Conservation (phyloP, 2,797 vertebrate species). For the Pristis pectinata region DNA sequence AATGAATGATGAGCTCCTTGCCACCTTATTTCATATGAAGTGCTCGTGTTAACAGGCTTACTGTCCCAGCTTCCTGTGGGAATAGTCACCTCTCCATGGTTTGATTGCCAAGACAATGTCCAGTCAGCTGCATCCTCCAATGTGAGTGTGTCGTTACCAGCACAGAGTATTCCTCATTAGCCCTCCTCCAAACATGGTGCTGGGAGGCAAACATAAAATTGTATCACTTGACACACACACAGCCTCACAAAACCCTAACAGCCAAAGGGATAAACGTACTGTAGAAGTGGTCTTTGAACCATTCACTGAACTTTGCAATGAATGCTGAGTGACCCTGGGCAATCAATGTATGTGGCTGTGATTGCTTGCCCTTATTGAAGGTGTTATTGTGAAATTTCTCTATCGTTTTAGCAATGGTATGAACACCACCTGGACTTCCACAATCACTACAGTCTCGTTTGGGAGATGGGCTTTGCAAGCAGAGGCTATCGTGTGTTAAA, state of each 20-base stretch:
- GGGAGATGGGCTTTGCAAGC: neutral
- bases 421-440: neutral
- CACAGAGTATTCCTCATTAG: neutral
- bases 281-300: neutral
- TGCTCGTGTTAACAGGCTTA: neutral
- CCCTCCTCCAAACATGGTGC: neutral
- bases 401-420: neutral
- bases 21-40: neutral
- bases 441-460: neutral
- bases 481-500: neutral
- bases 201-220: neutral
- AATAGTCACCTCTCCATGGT: neutral
- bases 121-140: neutral
- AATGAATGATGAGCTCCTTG: neutral
- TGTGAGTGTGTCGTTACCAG: neutral
- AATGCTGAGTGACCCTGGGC: neutral
- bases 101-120: neutral
- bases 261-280: neutral
- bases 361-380: neutral
- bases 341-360: neutral
- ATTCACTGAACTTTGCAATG: neutral
- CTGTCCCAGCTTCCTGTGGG: neutral
- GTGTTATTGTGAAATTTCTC: neutral
- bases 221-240: neutral
- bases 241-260: neutral